Percentiles rank a stretch among this genome's conserved stretches.
Conservation (phyloP, 2,113 vertebrate species). For the Bos javanicus region DNA sequence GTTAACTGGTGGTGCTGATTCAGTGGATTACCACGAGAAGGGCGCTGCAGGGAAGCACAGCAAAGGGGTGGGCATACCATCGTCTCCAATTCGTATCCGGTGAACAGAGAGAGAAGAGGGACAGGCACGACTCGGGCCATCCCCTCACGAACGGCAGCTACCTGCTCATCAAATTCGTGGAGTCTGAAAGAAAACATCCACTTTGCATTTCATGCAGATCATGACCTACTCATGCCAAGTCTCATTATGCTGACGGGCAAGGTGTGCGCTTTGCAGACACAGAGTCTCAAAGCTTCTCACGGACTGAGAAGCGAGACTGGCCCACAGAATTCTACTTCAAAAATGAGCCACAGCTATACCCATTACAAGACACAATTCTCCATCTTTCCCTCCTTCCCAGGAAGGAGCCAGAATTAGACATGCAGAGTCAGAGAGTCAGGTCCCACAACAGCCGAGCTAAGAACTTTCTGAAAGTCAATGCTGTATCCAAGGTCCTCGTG, state of each 20-base stretch:
- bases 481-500: too few relatives aligned
- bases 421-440: neutral
- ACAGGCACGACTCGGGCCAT: conserved; percentile 98
- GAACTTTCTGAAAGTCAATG: neutral
- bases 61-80: conserved; percentile 85
- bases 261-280: rapidly evolving
- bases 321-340: rapidly evolving
- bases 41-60: neutral
- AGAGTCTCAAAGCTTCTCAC: neutral
- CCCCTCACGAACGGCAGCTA: conserved; percentile 95
- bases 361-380: neutral
- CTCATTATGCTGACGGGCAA: rapidly evolving
- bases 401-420: neutral
- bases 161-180: conserved; percentile 98
- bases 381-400: neutral
- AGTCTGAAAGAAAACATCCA: conserved; percentile 82
- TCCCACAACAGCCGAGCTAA: neutral
- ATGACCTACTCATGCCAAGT: neutral
- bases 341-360: neutral
- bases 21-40: rapidly evolving
- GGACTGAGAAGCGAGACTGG: neutral
- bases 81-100: conserved; percentile 97
- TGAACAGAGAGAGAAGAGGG: conserved; percentile 96
- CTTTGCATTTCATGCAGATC: neutral
- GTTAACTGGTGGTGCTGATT: neutral